Evolutionary conservation across 2,113 vertebrate genomes (phyloP), one percentile per base, ranked within the genome.

Genomic region (Cyanoramphus novaezelandiae): DNA sequence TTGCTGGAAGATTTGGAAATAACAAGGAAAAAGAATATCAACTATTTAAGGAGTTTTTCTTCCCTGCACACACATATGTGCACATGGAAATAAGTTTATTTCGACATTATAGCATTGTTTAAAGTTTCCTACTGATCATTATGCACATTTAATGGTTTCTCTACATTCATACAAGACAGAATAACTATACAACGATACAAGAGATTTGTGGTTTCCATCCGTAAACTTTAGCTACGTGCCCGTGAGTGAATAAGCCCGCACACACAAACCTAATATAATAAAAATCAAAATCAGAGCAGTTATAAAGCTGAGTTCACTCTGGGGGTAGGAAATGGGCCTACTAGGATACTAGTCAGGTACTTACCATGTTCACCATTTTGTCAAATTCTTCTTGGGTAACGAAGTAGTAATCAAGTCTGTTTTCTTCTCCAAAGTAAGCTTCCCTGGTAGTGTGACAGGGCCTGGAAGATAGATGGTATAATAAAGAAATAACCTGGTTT

Each of bases 371-470:
- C 88, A 98, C 95, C 98, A 99, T 98, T 91, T 97, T 90, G 60
- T 98, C 97, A 97, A 99, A 99, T 13, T 93, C 98, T 86, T 98
- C 99, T 82, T 98, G 96, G 17, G 98, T 98, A 93, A 99, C 46
- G 85, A 99, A 99, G 94, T 99, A 98, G 96, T 99, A 99, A 96
- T 99, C 99, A 4, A 97, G 95, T 55, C 98, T 98, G 86, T 99
- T 98, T 70, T 99, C 98, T 97, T 99, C 99, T 69, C 98, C 98
- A 78, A 98, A 98, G 88, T 99, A 99, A 47, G 98, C 97, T 18
- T 80, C 92, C 96, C 99, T 98, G 35, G 99, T 99, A 71, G 99
- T 99, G 95, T 99, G 99, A 82, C 98, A 99, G 85, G 98, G 97
- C 57, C 99, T 99, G 98, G 77, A 96, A 96, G 78, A 96, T 70